Percentiles rank a stretch among this genome's conserved stretches.
These are phyloP conservation scores for Dolomedes plantarius DNA, from an alignment of 2,888 invertebrate genomes.

Conservation along the genomic window DNA sequence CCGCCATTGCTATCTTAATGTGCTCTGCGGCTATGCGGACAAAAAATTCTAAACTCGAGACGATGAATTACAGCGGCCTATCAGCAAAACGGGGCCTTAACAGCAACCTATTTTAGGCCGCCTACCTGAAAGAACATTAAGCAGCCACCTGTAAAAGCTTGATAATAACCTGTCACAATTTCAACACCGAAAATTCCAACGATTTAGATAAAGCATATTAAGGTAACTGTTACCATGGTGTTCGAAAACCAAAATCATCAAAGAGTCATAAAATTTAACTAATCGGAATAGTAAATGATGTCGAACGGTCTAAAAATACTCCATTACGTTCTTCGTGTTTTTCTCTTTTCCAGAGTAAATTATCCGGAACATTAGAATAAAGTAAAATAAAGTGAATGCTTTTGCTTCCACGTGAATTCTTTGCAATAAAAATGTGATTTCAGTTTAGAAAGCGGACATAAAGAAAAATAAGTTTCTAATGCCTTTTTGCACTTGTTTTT, in stretches of 20 bases:
- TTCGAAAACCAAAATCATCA: conserved; percentile 36
- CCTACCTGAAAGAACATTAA: conserved; percentile 68
- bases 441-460: not conserved
- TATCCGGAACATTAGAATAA: not conserved
- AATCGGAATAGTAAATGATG: conserved; percentile 17
- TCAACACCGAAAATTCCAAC: conserved; percentile 34
- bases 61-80: conserved; percentile 65
- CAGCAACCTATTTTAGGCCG: conserved; percentile 44
- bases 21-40: conserved; percentile 54
- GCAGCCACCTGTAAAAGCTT: conserved; percentile 57
- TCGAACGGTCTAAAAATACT: not conserved
- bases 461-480: not conserved
- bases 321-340: not conserved
- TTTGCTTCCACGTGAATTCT: not conserved
- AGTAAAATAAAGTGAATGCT: not conserved
- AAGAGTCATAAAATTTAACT: conserved; percentile 49
- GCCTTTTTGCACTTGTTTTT: no score
- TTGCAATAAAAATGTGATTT: not conserved
- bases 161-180: conserved; percentile 44
- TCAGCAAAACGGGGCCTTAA: conserved; percentile 38
- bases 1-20: conserved; percentile 65
- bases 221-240: not conserved
- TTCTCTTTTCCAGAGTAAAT: not conserved
- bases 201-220: conserved; percentile 59
- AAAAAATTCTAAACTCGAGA: conserved; percentile 60